phyloP scores from a whole-genome alignment of 2,797 vertebrate genomes.

The Oreochromis grahami region DNA sequence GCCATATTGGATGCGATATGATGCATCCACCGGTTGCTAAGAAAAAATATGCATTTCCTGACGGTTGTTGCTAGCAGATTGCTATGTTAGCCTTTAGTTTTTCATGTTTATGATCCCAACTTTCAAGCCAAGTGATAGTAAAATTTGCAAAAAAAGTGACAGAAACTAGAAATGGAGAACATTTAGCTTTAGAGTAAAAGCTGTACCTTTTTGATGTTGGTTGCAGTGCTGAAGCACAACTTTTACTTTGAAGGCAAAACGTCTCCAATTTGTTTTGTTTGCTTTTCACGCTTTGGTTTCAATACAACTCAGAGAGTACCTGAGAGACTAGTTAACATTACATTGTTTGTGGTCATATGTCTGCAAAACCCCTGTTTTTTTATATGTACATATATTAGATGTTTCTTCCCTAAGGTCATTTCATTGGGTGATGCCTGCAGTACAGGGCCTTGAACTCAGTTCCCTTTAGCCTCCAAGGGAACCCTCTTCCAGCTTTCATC shows the following conservation, averaged over 20 bases:
- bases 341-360: not conserved
- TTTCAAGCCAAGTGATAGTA: not conserved
- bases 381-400: not conserved
- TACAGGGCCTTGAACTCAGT: not conserved
- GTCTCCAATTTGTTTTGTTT: not conserved
- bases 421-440: not conserved
- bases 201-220: not conserved
- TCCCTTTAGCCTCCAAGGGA: not conserved
- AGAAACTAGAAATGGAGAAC: not conserved
- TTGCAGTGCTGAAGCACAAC: not conserved
- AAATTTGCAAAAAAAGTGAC: not conserved
- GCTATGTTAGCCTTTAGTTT: not conserved
- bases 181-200: not conserved
- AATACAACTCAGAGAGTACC: not conserved
- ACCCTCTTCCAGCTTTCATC: slow-evolving; percentile 42
- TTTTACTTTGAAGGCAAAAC: not conserved
- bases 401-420: slow-evolving; percentile 21
- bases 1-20: not conserved
- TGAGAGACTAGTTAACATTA: not conserved
- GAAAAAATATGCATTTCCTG: not conserved
- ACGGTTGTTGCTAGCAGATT: not conserved
- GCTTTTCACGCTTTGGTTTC: not conserved
- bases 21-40: not conserved
- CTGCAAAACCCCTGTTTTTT: not conserved
- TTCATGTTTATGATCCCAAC: not conserved